These are phyloP conservation scores for Eptatretus atami DNA, from an alignment of 2,797 vertebrate species.

Conservation along the genomic window DNA sequence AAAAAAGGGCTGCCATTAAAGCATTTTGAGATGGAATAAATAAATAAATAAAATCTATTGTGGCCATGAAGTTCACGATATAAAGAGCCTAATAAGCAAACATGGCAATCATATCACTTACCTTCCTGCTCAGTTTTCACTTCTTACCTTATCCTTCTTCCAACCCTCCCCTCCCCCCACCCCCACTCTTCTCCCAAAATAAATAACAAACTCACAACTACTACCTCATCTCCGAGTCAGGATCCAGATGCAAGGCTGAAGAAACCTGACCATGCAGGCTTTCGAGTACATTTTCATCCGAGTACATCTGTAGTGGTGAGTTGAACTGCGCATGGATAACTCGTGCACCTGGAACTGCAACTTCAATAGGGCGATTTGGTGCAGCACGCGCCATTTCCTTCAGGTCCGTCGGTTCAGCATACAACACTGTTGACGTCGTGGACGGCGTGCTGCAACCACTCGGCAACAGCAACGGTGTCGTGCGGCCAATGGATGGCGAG, in stretches of 20 bases:
- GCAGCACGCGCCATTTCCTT: conserved; percentile 23
- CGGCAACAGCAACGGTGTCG: not conserved
- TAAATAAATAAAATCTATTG: too few relatives aligned
- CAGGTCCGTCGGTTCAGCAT: conserved; percentile 23
- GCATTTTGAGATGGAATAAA: too few relatives aligned
- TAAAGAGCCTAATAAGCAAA: too few relatives aligned
- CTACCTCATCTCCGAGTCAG: too few relatives aligned
- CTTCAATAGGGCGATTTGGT: conserved; percentile 27
- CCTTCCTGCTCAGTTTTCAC: too few relatives aligned
- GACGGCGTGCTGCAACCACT: conserved; percentile 25
- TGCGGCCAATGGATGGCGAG: conserved; percentile 1
- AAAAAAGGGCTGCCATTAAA: too few relatives aligned
- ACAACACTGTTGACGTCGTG: conserved; percentile 15
- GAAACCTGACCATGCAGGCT: conserved; percentile 33
- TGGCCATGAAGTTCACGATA: too few relatives aligned
- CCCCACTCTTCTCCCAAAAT: too few relatives aligned
- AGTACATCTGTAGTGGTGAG: conserved; percentile 30
- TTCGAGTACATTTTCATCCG: conserved; percentile 34
- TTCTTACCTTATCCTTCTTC: too few relatives aligned
- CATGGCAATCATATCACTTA: too few relatives aligned
- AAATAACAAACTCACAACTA: too few relatives aligned
- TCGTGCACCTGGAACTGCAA: conserved; percentile 28
- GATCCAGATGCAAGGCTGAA: conserved; percentile 15
- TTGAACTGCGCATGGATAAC: conserved; percentile 32
- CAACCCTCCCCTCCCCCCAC: too few relatives aligned